Base-by-base conservation (phyloP, 1,140 invertebrate species). In the Lordiphosa collinella region DNA sequence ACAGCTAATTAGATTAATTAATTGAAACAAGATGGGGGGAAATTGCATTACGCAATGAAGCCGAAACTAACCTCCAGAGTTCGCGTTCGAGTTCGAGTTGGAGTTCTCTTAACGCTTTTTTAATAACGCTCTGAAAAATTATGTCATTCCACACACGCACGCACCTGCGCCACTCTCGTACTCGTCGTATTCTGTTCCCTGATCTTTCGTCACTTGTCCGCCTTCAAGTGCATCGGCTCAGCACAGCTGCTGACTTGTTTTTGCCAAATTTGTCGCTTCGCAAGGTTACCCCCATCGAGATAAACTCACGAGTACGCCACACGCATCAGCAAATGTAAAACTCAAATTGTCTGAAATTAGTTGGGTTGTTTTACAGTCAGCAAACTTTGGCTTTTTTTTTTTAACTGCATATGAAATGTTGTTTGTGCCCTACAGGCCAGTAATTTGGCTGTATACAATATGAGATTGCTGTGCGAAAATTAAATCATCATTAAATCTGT, bases 401-500 rank as follows among this genome's bases (percentile, higher is more conserved):
- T 60, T 68, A 64, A 53, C 64, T 69, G 65, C 64, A 61, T 68
- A 54, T 36, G 49, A 43, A 61, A 44, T 54, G 48, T 62, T 52
- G 40, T 22, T 35, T 59, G 36, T 68, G 60, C 72, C 59, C 69
- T 55, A 54, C 38, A 58, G 69, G 48, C 55, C 36, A 36, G 52
- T 61, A 51, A 80, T 69, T 69, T 69, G 60, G 59, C 53, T 48
- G 8, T 36, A 36, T 36, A 49, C 13, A 22, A 31, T 22, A 18
- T 52, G 25, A 31, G 14, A 14, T 56, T 60, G 52, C 53, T 79
- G 54, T 47, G 51, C 56, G 51, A 47, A 82, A 82, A 82, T 84
- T 85, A 84, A 79, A 78, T 85, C 68, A 84, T 85, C 79, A 78
- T 84, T 85, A 76, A 76, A 72, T 67, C 57, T 68, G 51, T 63